Percentiles rank a stretch among this genome's conserved stretches.
These are phyloP conservation scores for Acipenser oxyrinchus DNA, from an alignment of 2,797 vertebrate genomes.

Conservation along the genomic window DNA sequence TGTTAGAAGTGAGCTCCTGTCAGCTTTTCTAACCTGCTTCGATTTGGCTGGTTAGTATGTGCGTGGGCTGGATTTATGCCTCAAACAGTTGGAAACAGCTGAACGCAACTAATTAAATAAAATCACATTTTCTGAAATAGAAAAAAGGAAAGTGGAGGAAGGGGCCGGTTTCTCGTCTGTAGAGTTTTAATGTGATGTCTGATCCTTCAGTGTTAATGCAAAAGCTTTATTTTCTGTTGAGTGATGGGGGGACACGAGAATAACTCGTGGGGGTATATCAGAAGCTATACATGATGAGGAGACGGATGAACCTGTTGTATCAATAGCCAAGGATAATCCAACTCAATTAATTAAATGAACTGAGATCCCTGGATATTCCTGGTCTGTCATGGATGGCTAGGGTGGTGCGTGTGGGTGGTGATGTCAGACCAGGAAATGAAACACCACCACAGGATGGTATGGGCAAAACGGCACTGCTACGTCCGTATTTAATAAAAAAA, in stretches of 20 bases:
- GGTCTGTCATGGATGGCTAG: too few relatives aligned
- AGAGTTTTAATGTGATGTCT: not conserved
- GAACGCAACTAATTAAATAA: constrained; percentile 12
- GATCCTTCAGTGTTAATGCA: not conserved
- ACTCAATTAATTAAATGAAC: not conserved
- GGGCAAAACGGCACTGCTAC: too few relatives aligned
- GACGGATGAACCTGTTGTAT: not conserved
- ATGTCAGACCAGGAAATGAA: too few relatives aligned
- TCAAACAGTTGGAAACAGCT: constrained; percentile 1
- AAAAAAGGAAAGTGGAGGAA: not conserved
- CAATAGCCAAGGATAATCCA: not conserved
- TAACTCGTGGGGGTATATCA: not conserved
- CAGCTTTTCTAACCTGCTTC: constrained; percentile 1
- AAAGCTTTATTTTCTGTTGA: not conserved
- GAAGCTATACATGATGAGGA: not conserved
- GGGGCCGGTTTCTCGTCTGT: not conserved
- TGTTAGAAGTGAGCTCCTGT: not conserved
- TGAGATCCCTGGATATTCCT: too few relatives aligned
- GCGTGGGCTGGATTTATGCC: not conserved
- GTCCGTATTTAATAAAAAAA: too few relatives aligned
- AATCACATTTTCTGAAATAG: constrained; percentile 12
- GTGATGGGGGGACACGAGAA: not conserved
- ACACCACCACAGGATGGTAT: too few relatives aligned
- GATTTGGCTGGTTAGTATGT: constrained; percentile 1
- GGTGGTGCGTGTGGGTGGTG: too few relatives aligned